A percentile compares a stretch with the other conserved stretches of the same genome.
These are phyloP conservation scores for Pseudorectes ferrugineus DNA, from an alignment of 2,113 vertebrate species.

Conservation along the genomic window DNA sequence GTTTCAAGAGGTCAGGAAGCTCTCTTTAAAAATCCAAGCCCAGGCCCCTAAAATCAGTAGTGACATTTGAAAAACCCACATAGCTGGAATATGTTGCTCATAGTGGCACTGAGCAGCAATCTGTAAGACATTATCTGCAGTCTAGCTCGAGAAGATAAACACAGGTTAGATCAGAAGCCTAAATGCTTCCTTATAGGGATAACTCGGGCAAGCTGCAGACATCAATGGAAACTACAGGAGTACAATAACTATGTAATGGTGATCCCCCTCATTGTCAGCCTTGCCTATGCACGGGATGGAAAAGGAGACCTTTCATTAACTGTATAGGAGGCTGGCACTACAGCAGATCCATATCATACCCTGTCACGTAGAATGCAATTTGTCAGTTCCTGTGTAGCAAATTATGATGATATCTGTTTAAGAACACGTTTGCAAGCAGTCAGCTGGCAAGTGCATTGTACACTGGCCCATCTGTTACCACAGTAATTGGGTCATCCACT, in stretches of 20 bases:
- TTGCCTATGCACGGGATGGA: background rate
- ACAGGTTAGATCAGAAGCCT: background rate
- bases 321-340: background rate
- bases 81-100: background rate
- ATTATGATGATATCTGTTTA: background rate
- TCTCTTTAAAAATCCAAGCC: background rate
- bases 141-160: background rate
- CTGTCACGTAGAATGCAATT: background rate
- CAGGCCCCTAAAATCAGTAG: background rate
- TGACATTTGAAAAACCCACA: background rate
- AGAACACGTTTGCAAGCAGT: background rate
- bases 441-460: conserved; percentile 1
- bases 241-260: background rate
- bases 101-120: background rate
- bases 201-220: background rate
- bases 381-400: background rate
- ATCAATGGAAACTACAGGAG: background rate
- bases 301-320: background rate
- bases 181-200: background rate
- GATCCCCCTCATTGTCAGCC: background rate
- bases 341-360: background rate
- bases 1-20: background rate
- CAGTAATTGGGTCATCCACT: conserved; percentile 28
- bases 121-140: background rate
- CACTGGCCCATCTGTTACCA: conserved; percentile 15